Percentiles rank a stretch among this genome's conserved stretches.
Conservation (phyloP, 2,113 vertebrate genomes). For the Tonatia bakeri region DNA sequence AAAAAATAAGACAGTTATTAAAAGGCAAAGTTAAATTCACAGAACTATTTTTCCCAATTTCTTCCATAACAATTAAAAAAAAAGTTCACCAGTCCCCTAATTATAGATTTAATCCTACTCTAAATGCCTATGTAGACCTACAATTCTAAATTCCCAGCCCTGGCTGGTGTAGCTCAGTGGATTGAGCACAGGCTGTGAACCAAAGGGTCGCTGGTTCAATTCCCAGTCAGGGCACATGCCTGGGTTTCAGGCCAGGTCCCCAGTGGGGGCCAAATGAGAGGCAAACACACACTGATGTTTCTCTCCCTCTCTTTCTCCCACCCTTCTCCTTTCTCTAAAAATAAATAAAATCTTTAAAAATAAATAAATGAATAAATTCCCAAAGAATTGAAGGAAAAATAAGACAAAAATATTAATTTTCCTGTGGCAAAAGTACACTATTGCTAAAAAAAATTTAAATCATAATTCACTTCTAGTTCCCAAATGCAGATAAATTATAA, state of each 20-base stretch:
- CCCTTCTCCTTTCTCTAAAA: no score
- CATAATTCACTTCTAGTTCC: neutral
- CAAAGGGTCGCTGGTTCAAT: no score
- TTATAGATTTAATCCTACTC: neutral
- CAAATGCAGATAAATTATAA: neutral
- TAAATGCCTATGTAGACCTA: neutral
- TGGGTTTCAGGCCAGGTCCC: no score
- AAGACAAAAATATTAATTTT: slow-evolving; percentile 23
- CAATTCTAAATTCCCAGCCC: neutral
- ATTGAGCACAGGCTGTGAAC: no score
- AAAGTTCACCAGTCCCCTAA: neutral
- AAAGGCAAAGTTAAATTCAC: slow-evolving; percentile 26
- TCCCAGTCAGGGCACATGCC: no score
- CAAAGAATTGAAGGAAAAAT: neutral
- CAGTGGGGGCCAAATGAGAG: no score
- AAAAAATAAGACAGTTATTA: slow-evolving; percentile 22
- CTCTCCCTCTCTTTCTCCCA: no score
- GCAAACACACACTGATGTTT: no score
- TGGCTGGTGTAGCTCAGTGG: no score
- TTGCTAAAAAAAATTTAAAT: neutral
- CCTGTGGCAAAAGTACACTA: neutral
- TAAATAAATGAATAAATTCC: neutral
- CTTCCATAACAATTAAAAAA: neutral
- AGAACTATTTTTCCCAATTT: neutral
- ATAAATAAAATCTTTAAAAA: no score